Evolutionary conservation across 2,797 vertebrate species (phyloP).

Genomic region (Naso thynnoides): DNA sequence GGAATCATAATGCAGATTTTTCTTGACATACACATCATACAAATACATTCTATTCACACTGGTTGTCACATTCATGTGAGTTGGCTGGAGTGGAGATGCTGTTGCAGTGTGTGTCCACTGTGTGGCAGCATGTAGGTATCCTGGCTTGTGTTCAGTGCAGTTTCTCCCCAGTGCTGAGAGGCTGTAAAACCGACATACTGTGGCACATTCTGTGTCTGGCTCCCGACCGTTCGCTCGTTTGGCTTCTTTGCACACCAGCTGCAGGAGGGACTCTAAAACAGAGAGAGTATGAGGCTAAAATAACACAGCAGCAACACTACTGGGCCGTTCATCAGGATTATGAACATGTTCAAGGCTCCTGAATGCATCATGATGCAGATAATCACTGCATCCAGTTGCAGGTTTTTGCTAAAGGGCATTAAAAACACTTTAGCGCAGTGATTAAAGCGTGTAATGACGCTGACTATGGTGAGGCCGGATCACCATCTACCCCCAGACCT

Average conservation of each 20-base stretch:
- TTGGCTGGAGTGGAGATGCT: slow-evolving; percentile 38
- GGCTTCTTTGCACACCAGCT: slow-evolving; percentile 26
- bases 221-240: slow-evolving; percentile 33
- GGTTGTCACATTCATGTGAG: slow-evolving; percentile 50
- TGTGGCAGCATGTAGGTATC: slow-evolving; percentile 73
- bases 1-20: slow-evolving; percentile 44
- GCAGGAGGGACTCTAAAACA: slow-evolving; percentile 49
- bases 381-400: not conserved
- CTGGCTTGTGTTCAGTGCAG: slow-evolving; percentile 53
- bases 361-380: not conserved
- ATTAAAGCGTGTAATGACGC: not conserved
- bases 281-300: slow-evolving; percentile 39
- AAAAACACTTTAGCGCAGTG: not conserved
- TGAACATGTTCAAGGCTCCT: slow-evolving; percentile 35
- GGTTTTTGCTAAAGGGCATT: not conserved
- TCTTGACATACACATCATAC: slow-evolving; percentile 27
- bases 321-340: slow-evolving; percentile 21
- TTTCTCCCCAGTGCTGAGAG: slow-evolving; percentile 33
- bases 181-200: slow-evolving; percentile 45
- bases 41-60: slow-evolving; percentile 50
- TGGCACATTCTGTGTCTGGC: slow-evolving; percentile 36
- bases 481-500: not conserved
- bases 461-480: not conserved
- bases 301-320: no score
- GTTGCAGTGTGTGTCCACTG: slow-evolving; percentile 73